These are phyloP conservation scores for Grammomys dolichurus DNA, from an alignment of 2,113 vertebrate genomes.

Conservation along the genomic window DNA sequence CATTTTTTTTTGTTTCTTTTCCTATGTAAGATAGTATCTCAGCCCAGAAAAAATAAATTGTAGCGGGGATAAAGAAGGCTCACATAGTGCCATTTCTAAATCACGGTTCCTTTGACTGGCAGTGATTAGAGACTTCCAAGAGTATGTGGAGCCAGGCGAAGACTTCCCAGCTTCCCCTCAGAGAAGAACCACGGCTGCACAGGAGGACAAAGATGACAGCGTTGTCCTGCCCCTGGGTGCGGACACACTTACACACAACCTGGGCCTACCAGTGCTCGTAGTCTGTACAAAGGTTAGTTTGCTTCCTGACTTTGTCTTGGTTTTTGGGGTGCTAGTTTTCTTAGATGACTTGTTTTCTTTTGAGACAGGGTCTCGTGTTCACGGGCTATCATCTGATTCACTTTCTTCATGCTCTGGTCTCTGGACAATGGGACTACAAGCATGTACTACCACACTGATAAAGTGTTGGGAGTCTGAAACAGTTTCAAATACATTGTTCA, in stretches of 20 bases:
- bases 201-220: conserved; percentile 94
- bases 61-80: conserved; percentile 74
- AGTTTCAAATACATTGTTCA: not conserved
- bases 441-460: not conserved
- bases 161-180: conserved; percentile 95
- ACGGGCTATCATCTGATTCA: not conserved
- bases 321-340: not conserved
- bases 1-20: conserved; percentile 21
- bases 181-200: conserved; percentile 91
- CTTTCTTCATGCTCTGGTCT: not conserved
- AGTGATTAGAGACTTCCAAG: conserved; percentile 99
- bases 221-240: conserved; percentile 96
- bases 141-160: conserved; percentile 96
- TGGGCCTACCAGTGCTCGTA: conserved; percentile 97
- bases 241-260: conserved; percentile 96
- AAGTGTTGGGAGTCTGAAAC: not conserved
- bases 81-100: conserved; percentile 81
- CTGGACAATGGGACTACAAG: not conserved
- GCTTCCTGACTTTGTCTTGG: not conserved
- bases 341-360: not conserved
- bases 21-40: conserved; percentile 7
- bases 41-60: not conserved
- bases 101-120: conserved; percentile 77
- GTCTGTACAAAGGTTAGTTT: conserved; percentile 98
- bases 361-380: not conserved